Evolutionary conservation across 2,888 invertebrate species (phyloP).

Genomic region (Brachyopa scutellaris): DNA sequence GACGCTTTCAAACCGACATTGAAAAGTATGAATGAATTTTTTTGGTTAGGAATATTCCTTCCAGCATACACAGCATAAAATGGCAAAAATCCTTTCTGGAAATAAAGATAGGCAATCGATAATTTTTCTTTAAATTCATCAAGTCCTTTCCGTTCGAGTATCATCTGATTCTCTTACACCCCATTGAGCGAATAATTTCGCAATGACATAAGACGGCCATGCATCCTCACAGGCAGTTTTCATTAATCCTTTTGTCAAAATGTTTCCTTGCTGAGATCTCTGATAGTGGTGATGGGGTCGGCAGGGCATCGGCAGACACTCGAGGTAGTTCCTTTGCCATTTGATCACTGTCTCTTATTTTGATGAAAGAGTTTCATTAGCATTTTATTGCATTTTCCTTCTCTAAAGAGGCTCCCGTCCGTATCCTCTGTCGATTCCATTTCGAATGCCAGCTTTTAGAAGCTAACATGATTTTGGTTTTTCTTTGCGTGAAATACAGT

Average conservation of each 20-base stretch:
- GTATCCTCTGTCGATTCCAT: constrained; percentile 37
- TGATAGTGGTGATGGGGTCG: not conserved
- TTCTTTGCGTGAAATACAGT: constrained; percentile 48
- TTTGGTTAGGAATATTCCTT: too few species aligned
- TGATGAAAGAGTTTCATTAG: constrained; percentile 67
- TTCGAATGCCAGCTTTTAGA: constrained; percentile 39
- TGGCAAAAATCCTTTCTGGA: not conserved
- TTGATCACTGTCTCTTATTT: constrained; percentile 55
- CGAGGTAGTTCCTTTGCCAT: constrained; percentile 46
- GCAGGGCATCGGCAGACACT: constrained; percentile 4
- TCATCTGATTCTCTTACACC: constrained; percentile 26
- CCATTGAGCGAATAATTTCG: constrained; percentile 64
- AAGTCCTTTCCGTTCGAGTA: not conserved
- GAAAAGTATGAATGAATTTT: too few species aligned
- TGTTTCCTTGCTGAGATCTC: constrained; percentile 42
- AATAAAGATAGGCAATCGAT: not conserved
- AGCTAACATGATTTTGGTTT: constrained; percentile 59
- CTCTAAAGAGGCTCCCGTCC: constrained; percentile 18
- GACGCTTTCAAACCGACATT: too few species aligned
- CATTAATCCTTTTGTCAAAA: constrained; percentile 64
- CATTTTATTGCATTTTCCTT: constrained; percentile 69
- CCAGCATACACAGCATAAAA: too few species aligned
- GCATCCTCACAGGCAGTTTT: constrained; percentile 32
- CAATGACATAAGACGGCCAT: constrained; percentile 47
- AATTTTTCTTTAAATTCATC: constrained; percentile 6